These are phyloP conservation scores for Aphelocoma californica DNA, from an alignment of 2,797 vertebrate species.

Conservation along the genomic window DNA sequence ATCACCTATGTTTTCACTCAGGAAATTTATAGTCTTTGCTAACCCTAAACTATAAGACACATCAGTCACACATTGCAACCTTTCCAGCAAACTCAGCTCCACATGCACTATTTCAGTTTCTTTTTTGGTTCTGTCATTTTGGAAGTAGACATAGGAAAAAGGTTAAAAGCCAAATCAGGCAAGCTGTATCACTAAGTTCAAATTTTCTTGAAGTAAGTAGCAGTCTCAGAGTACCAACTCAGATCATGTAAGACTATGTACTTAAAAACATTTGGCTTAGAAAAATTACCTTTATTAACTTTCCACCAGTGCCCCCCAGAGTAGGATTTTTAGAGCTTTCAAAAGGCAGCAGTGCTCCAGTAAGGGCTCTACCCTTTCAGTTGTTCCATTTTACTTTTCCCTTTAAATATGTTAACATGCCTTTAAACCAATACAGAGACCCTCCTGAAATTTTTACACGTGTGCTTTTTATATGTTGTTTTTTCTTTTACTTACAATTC, in stretches of 20 bases:
- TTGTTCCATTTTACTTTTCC: not conserved
- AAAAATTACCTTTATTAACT: not conserved
- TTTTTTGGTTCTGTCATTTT: not conserved
- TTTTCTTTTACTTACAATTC: not conserved
- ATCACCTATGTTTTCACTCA: not conserved
- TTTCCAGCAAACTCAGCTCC: not conserved
- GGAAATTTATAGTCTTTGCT: not conserved
- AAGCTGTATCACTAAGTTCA: not conserved
- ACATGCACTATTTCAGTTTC: not conserved
- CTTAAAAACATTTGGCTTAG: not conserved
- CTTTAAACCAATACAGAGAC: not conserved
- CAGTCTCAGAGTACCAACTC: not conserved
- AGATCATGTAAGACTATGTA: not conserved
- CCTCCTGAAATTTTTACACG: not conserved
- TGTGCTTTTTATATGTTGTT: not conserved
- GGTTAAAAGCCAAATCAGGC: constrained; percentile 6
- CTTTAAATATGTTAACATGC: not conserved
- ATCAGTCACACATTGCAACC: not conserved
- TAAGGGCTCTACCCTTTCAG: not conserved
- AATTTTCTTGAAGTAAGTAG: not conserved
- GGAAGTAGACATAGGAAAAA: not conserved
- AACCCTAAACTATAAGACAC: not conserved
- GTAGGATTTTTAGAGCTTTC: not conserved
- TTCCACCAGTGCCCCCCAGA: not conserved
- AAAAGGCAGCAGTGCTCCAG: not conserved